Evolutionary conservation across 2,797 vertebrate species (phyloP).

Genomic region (Coreius guichenoti): DNA sequence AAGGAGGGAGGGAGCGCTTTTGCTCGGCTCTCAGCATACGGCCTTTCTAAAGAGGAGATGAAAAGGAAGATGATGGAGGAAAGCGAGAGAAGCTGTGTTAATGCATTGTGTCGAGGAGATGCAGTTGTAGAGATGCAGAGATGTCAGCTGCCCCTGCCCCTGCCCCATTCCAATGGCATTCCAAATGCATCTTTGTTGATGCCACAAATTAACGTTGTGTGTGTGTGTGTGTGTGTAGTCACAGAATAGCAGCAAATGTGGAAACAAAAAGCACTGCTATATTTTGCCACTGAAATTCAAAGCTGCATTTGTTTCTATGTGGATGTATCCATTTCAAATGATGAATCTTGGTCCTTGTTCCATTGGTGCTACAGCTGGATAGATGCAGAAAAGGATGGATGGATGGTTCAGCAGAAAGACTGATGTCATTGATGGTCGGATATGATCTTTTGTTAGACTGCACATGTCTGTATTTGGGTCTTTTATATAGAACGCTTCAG

Average conservation of each 20-base stretch:
- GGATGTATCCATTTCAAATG: not conserved
- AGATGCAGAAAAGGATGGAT: constrained; percentile 57
- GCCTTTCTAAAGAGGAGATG: constrained; percentile 55
- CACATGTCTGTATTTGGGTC: constrained; percentile 15
- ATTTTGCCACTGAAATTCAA: constrained; percentile 62
- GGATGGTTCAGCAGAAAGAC: not conserved
- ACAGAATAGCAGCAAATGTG: constrained; percentile 71
- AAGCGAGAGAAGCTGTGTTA: constrained; percentile 33
- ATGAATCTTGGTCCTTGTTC: constrained; percentile 26
- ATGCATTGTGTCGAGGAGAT: constrained; percentile 12
- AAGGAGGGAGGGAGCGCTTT: constrained; percentile 67
- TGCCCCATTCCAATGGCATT: not conserved
- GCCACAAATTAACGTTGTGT: not conserved
- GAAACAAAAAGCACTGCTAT: constrained; percentile 72
- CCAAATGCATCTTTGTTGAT: constrained; percentile 7
- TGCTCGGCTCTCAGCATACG: constrained; percentile 68
- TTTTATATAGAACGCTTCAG: constrained; percentile 8
- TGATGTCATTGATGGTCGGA: not conserved
- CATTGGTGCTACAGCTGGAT: constrained; percentile 27
- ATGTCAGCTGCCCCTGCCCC: not conserved
- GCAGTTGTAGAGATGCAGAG: constrained; percentile 15
- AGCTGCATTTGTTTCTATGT: constrained; percentile 4
- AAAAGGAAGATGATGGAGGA: constrained; percentile 35
- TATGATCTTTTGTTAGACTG: constrained; percentile 23
- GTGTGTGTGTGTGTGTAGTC: constrained; percentile 57